Evolutionary conservation across 1,140 invertebrate species (phyloP).

Genomic region (Gryllus bimaculatus): DNA sequence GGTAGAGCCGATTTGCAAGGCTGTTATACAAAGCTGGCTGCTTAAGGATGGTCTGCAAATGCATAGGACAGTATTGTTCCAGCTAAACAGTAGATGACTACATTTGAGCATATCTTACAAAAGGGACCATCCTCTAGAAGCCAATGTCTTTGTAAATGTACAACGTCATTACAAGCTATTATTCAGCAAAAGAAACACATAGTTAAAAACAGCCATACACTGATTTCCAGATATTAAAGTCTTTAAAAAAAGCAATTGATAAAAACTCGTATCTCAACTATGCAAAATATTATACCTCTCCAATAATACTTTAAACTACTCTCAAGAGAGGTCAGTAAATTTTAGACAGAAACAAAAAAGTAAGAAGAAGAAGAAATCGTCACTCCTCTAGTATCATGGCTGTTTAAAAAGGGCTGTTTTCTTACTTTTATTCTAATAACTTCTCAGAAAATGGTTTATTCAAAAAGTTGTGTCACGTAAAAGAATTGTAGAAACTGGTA

Average conservation of each 20-base stretch:
- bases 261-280: too few species aligned
- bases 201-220: too few species aligned
- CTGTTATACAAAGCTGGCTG: neutral
- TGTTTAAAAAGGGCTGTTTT: neutral
- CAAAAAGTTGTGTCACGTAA: neutral
- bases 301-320: too few species aligned
- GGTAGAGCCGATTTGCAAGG: neutral
- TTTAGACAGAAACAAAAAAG: too few species aligned
- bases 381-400: too few species aligned
- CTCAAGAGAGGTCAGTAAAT: too few species aligned
- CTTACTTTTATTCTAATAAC: neutral
- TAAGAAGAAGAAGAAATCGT: too few species aligned
- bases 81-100: neutral
- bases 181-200: neutral
- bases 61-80: neutral
- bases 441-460: neutral
- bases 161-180: neutral
- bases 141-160: neutral
- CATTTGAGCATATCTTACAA: neutral
- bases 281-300: too few species aligned
- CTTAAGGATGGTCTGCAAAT: neutral
- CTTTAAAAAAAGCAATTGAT: too few species aligned
- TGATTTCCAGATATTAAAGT: too few species aligned
- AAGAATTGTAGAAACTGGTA: neutral
- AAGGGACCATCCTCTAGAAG: neutral